These are phyloP conservation scores for Pantelozetes paolii DNA, from an alignment of 2,888 invertebrate genomes.

Conservation along the genomic window DNA sequence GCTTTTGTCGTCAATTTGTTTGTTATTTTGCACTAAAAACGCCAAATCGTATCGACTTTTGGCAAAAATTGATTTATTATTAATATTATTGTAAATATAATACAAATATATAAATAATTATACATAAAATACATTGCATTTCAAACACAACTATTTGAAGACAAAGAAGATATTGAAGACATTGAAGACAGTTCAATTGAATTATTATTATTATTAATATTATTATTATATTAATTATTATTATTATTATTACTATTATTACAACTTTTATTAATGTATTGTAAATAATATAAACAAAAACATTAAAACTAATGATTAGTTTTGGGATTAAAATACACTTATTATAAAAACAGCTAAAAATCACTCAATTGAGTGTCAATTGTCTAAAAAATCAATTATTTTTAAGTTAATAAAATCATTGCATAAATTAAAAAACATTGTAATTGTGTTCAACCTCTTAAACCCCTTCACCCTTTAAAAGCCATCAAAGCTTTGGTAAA, in stretches of 20 bases:
- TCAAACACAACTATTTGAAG: constrained; percentile 1
- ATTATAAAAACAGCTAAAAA: constrained; percentile 26
- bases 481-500: neutral
- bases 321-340: constrained; percentile 2
- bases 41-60: constrained; percentile 16
- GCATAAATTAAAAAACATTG: neutral
- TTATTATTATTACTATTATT: constrained; percentile 15
- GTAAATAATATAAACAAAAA: neutral
- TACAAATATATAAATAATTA: constrained; percentile 30
- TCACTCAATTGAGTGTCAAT: constrained; percentile 32
- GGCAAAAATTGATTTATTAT: constrained; percentile 21
- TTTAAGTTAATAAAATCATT: constrained; percentile 29
- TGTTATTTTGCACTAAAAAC: constrained; percentile 32
- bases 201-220: constrained; percentile 2
- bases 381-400: constrained; percentile 20
- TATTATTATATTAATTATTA: neutral
- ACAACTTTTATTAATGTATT: constrained; percentile 4
- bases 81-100: constrained; percentile 29
- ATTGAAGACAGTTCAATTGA: neutral
- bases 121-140: constrained; percentile 20
- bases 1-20: constrained; percentile 13
- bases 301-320: constrained; percentile 18
- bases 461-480: neutral
- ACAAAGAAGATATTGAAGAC: too few species aligned
- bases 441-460: too few species aligned